Conservation (phyloP, 2,797 vertebrate genomes). For the Dicrostonyx torquatus region DNA sequence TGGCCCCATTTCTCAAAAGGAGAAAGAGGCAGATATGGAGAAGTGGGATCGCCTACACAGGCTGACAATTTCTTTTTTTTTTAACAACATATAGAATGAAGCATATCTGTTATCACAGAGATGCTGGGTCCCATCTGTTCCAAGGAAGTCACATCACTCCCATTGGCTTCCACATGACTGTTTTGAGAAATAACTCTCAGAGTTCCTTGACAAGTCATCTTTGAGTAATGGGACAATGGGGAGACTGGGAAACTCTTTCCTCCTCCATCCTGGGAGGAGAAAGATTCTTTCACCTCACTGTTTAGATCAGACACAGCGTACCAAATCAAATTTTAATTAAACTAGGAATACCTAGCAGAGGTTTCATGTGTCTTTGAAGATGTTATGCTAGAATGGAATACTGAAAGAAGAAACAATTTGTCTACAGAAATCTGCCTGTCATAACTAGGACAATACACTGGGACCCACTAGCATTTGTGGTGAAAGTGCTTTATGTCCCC, state of each 20-base stretch:
- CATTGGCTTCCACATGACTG: not conserved
- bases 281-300: not conserved
- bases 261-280: not conserved
- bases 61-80: not conserved
- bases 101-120: not conserved
- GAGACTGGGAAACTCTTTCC: not conserved
- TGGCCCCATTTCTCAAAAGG: not conserved
- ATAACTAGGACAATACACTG: slow-evolving; percentile 23
- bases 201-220: slow-evolving; percentile 11
- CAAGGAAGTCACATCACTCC: not conserved
- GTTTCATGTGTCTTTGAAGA: slow-evolving; percentile 28
- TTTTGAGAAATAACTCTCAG: not conserved
- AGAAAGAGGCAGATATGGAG: not conserved
- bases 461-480: not conserved
- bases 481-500: not conserved
- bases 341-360: slow-evolving; percentile 29
- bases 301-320: slow-evolving; percentile 21
- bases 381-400: not conserved
- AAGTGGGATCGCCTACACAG: not conserved
- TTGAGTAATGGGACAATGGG: not conserved
- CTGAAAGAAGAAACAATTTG: slow-evolving; percentile 31
- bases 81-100: not conserved
- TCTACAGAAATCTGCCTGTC: not conserved
- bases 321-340: slow-evolving; percentile 53
- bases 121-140: not conserved